Evolutionary conservation across 2,888 invertebrate species (phyloP).

Genomic region (Blastobasis lacticolella): DNA sequence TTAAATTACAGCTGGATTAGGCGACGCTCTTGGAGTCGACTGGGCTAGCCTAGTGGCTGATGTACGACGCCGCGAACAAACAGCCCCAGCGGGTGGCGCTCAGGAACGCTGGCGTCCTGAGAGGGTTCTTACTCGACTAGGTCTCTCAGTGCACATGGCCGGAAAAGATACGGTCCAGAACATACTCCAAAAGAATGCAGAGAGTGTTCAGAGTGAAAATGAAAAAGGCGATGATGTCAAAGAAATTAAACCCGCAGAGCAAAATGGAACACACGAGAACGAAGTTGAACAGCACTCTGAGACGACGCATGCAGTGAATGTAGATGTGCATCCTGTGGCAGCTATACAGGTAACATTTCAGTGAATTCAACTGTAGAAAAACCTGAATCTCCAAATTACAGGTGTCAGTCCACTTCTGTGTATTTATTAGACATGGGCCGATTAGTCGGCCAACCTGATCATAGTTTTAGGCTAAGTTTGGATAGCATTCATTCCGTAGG

Average conservation of each 20-base stretch:
- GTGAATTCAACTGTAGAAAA: neutral
- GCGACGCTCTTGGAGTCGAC: constrained; percentile 95
- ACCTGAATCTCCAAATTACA: neutral
- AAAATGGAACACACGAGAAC: constrained; percentile 41
- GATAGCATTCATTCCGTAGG: neutral
- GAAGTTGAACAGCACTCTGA: constrained; percentile 22
- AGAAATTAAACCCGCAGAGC: constrained; percentile 23
- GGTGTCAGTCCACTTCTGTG: too few relatives aligned
- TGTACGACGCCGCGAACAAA: constrained; percentile 73
- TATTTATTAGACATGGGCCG: too few relatives aligned
- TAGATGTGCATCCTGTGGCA: constrained; percentile 68
- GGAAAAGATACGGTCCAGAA: constrained; percentile 71
- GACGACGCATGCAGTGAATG: constrained; percentile 31
- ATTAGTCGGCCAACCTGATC: too few relatives aligned
- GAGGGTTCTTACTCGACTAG: constrained; percentile 85
- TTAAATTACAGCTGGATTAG: constrained; percentile 74
- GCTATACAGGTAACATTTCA: constrained; percentile 71
- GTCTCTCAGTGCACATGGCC: constrained; percentile 85
- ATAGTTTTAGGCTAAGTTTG: neutral
- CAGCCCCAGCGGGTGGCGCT: constrained; percentile 72
- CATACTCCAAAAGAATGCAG: constrained; percentile 48
- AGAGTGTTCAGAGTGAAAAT: constrained; percentile 31
- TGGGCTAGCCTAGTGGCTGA: constrained; percentile 93
- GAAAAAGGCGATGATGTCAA: constrained; percentile 6
- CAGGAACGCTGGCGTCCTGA: constrained; percentile 88